Conservation (phyloP, 2,113 vertebrate genomes). For the Centropristis striata region DNA sequence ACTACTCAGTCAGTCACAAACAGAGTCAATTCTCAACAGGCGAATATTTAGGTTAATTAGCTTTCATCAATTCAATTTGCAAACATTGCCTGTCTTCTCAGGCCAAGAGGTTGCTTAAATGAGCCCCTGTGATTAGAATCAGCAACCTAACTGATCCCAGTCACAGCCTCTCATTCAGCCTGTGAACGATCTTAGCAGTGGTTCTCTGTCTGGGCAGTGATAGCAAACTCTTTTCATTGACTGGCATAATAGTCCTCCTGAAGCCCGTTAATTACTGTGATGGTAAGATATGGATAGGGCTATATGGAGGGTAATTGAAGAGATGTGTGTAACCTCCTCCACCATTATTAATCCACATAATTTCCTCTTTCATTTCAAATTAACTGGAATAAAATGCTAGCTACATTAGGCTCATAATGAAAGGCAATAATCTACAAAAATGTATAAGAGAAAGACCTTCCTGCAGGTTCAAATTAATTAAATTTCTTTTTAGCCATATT, state of each 20-base stretch:
- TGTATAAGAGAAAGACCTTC: slow-evolving; percentile 89
- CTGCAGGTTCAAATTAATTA: slow-evolving; percentile 93
- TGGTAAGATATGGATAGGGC: slow-evolving; percentile 69
- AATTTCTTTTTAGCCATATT: slow-evolving; percentile 91
- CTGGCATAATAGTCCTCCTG: slow-evolving; percentile 54
- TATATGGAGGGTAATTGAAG: slow-evolving; percentile 67
- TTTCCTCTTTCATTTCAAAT: slow-evolving; percentile 91
- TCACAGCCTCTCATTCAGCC: slow-evolving; percentile 50
- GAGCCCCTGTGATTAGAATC: slow-evolving; percentile 47
- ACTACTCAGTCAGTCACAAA: neutral
- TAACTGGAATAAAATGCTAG: slow-evolving; percentile 95
- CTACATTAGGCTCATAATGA: slow-evolving; percentile 92
- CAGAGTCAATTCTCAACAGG: neutral
- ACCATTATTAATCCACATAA: slow-evolving; percentile 91
- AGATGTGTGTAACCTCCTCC: slow-evolving; percentile 83
- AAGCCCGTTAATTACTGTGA: slow-evolving; percentile 77
- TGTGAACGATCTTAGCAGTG: slow-evolving; percentile 3
- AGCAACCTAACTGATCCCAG: slow-evolving; percentile 36
- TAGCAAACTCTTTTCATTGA: slow-evolving; percentile 52
- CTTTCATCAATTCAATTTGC: slow-evolving; percentile 35
- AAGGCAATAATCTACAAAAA: slow-evolving; percentile 89
- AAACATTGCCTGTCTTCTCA: neutral
- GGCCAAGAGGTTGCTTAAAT: slow-evolving; percentile 17
- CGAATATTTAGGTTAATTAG: slow-evolving; percentile 7
- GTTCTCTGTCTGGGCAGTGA: slow-evolving; percentile 25